A percentile compares a stretch with the other conserved stretches of the same genome.
Evolutionary conservation across 2,888 invertebrate species (phyloP).

Genomic region (Drosophila niveifrons): DNA sequence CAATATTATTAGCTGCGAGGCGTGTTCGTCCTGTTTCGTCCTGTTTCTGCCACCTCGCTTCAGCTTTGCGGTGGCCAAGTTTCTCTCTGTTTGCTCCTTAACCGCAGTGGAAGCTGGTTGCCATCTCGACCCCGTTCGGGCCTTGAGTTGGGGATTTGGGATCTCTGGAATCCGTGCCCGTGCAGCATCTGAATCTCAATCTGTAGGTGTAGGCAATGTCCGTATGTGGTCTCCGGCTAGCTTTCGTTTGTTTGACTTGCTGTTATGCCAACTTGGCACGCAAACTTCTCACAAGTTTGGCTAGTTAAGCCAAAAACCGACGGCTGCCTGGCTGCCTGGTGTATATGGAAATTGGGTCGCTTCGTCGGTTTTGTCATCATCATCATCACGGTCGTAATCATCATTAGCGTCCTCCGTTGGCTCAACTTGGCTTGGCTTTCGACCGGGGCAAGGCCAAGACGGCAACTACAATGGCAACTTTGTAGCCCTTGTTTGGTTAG

Average conservation of each 20-base stretch:
- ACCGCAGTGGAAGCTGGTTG: conserved; percentile 45
- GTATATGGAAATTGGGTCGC: conserved; percentile 76
- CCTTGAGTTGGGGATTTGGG: conserved; percentile 27
- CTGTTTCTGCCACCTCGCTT: conserved; percentile 3
- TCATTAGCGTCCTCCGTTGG: conserved; percentile 16
- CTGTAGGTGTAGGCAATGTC: conserved; percentile 35
- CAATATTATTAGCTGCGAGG: conserved; percentile 70
- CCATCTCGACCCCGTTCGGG: conserved; percentile 10
- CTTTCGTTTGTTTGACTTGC: conserved; percentile 73
- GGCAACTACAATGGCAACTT: conserved; percentile 57
- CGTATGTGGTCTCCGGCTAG: conserved; percentile 53
- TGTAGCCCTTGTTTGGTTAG: conserved; percentile 67
- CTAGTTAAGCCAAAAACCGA: conserved; percentile 74
- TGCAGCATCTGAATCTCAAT: conserved; percentile 28
- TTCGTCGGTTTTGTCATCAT: conserved; percentile 31
- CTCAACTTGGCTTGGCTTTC: conserved; percentile 43
- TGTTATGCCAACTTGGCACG: conserved; percentile 74
- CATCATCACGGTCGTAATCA: conserved; percentile 19
- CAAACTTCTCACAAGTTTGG: conserved; percentile 74
- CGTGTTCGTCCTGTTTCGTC: conserved; percentile 16
- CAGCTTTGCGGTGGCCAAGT: conserved; percentile 66
- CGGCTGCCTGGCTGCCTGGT: conserved; percentile 51
- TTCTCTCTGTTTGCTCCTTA: conserved; percentile 51
- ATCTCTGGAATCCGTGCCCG: conserved; percentile 26
- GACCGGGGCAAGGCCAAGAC: conserved; percentile 60